These are phyloP conservation scores for Tenthredo notha DNA, from an alignment of 2,888 invertebrate species.

Conservation along the genomic window DNA sequence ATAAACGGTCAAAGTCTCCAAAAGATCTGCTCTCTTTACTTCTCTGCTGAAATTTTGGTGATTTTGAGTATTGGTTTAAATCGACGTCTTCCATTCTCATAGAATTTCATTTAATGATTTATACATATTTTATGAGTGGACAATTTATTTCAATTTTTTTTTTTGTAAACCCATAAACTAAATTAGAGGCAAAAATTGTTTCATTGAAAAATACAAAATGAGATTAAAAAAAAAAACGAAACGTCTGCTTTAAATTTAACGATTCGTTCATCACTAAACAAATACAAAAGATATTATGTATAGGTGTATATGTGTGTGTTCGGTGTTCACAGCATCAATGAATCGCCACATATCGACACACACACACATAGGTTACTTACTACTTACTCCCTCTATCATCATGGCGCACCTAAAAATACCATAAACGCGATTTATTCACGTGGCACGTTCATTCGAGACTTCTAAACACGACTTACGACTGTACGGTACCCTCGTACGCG, in stretches of 20 bases:
- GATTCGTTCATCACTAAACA: not conserved
- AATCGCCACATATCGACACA: constrained; percentile 19
- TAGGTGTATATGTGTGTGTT: not conserved
- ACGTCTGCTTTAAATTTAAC: not conserved
- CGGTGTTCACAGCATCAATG: constrained; percentile 34
- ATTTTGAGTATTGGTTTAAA: not conserved
- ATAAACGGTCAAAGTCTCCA: not conserved
- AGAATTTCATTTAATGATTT: too few relatives aligned
- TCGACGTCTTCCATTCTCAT: not conserved
- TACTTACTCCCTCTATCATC: not conserved
- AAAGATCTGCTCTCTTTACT: not conserved
- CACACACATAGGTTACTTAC: not conserved
- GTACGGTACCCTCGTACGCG: not conserved
- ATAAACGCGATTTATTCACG: constrained; percentile 40
- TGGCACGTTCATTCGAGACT: constrained; percentile 46
- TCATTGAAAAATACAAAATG: not conserved
- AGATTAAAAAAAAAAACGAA: not conserved
- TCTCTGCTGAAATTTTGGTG: not conserved
- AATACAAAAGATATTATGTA: not conserved
- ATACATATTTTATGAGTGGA: not conserved
- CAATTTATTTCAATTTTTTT: not conserved
- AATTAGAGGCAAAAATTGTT: not conserved
- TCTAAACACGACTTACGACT: constrained; percentile 44
- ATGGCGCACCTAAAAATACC: constrained; percentile 48
- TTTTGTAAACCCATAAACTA: not conserved